phyloP scores from a whole-genome alignment of 2,888 invertebrate genomes.

The Lochmaea crataegi region DNA sequence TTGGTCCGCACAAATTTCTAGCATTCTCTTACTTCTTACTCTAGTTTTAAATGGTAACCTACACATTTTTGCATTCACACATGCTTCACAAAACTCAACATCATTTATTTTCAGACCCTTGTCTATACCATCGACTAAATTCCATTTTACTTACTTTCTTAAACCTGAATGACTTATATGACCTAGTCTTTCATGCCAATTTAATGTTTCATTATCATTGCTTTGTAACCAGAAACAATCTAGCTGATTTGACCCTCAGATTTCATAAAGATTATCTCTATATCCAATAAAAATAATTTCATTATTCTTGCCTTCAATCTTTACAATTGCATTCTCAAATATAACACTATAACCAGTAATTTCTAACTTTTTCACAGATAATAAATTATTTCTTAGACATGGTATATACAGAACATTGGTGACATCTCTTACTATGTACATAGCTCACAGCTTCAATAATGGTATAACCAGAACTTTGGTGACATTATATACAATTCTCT shows the following conservation, averaged over 20 bases:
- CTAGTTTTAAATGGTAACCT: conserved; percentile 11
- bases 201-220: conserved; percentile 4
- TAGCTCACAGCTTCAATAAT: too few relatives aligned
- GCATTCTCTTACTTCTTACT: conserved; percentile 15
- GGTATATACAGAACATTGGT: conserved; percentile 43
- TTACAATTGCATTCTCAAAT: conserved; percentile 37
- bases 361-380: conserved; percentile 38
- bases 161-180: conserved; percentile 20
- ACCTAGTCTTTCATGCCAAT: conserved; percentile 21
- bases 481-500: conserved; percentile 36
- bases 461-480: too few relatives aligned
- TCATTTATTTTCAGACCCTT: conserved; percentile 11
- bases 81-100: conserved; percentile 4
- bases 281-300: conserved; percentile 27
- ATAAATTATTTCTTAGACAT: conserved; percentile 32
- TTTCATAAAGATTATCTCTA: conserved; percentile 41
- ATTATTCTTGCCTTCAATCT: conserved; percentile 30
- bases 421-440: too few relatives aligned
- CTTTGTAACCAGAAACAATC: conserved; percentile 38
- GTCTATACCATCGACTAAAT: conserved; percentile 14
- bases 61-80: neutral
- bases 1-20: conserved; percentile 20
- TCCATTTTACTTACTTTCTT: neutral
- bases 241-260: conserved; percentile 20
- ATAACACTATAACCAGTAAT: conserved; percentile 28